Conservation (phyloP, 2,113 vertebrate genomes). For the Caranx melampygus region DNA sequence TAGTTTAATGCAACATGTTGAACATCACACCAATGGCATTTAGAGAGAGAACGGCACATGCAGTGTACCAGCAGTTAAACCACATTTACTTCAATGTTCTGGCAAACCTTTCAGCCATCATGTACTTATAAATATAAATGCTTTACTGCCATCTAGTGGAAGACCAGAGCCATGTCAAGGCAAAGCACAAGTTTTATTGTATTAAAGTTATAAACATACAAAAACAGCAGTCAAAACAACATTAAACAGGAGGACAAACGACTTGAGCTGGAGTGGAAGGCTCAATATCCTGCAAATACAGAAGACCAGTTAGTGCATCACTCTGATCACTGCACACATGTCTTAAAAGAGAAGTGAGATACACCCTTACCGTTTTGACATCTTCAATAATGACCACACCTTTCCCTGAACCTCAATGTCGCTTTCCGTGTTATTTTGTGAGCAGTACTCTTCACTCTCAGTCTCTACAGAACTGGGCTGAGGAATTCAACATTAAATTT, state of each 20-base stretch:
- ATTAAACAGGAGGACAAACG: slow-evolving; percentile 45
- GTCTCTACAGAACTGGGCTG: slow-evolving; percentile 81
- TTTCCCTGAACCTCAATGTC: slow-evolving; percentile 81
- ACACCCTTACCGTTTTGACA: slow-evolving; percentile 57
- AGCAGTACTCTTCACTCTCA: slow-evolving; percentile 85
- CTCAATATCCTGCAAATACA: slow-evolving; percentile 40
- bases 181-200: slow-evolving; percentile 61
- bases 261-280: background rate
- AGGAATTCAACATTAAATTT: background rate
- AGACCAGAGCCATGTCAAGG: background rate
- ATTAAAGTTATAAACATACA: slow-evolving; percentile 42
- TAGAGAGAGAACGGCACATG: background rate
- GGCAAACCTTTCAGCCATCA: background rate
- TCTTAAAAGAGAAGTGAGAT: background rate
- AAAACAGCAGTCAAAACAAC: slow-evolving; percentile 22
- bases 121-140: background rate
- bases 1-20: background rate
- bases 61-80: background rate
- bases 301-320: background rate
- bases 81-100: background rate
- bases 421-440: slow-evolving; percentile 84
- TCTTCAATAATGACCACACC: slow-evolving; percentile 68
- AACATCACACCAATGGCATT: background rate
- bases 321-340: background rate
- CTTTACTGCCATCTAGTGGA: slow-evolving; percentile 71